Evolutionary conservation across 1,140 invertebrate species (phyloP), one percentile per base, ranked within the genome.

Genomic region (Drosophila malerkotliana): DNA sequence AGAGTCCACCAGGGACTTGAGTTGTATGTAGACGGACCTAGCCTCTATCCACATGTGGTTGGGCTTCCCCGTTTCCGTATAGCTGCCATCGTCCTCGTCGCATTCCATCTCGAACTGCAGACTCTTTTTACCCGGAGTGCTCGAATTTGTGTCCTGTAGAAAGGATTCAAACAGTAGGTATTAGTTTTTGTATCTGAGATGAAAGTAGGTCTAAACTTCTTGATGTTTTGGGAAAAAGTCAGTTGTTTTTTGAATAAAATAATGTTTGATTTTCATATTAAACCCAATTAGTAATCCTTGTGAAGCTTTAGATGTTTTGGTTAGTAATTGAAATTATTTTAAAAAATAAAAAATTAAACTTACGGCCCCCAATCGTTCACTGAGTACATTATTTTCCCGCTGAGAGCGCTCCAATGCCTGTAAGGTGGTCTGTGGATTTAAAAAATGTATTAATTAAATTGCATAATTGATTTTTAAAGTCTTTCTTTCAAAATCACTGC

Each of bases 61-160:
- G 47, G 90, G 90, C 44, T 91, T 91, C 28, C 90, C 90, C 44
- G 79, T 77, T 52, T 90, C 89, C 9, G 87, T 78, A 30, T 80
- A 91, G 71, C 90, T 91, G 73, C 94, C 93, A 39, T 96, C 93
- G 54, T 92, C 93, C 67, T 94, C 94, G 67, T 95, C 95, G 56
- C 95, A 94, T 83, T 96, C 95, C 95, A 96, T 95, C 93, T 96
- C 95, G 68, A 95, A 95, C 76, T 95, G 94, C 59, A 96, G 92
- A 28, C 95, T 96, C 59, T 91, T 91, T 44, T 91, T 91, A 10
- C 90, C 83, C 12, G 80, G 79, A 79, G 91, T 84, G 83, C 90
- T 92, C 54, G 87, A 85, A 51, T 82, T 91, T 8, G 82, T 58
- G 32, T 76, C 77, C 81, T 90, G 79, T 1, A 12, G 28, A 45